Base-by-base conservation (phyloP, 2,888 invertebrate genomes). In the Gymnocheta viridis region DNA sequence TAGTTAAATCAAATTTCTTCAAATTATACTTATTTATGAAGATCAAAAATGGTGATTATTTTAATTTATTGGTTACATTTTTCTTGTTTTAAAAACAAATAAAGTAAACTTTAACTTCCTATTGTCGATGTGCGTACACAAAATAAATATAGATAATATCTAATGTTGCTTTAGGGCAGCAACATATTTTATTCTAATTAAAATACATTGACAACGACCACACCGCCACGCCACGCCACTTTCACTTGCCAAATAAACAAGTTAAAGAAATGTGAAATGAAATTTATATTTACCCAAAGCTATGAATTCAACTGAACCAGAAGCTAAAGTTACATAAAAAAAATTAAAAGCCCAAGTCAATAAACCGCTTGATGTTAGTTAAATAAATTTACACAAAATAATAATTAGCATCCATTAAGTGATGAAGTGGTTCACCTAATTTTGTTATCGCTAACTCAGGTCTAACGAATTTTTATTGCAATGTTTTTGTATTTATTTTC, bases 121-220 rank as follows among this genome's bases (percentile, higher is more conserved):
- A n/a, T n/a, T n/a, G n/a, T n/a, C n/a, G n/a, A n/a, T n/a, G n/a
- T n/a, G n/a, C n/a, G n/a, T n/a, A n/a, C n/a, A n/a, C n/a, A n/a
- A n/a, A n/a, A n/a, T n/a, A n/a, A n/a, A n/a, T n/a, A n/a, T n/a
- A n/a, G n/a, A n/a, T n/a, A n/a, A n/a, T n/a, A n/a, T n/a, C n/a
- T n/a, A n/a, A n/a, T n/a, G n/a, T n/a, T n/a, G n/a, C n/a, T n/a
- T n/a, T n/a, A n/a, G n/a, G n/a, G n/a, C n/a, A n/a, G n/a, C n/a
- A n/a, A n/a, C n/a, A n/a, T n/a, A n/a, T n/a, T n/a, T n/a, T n/a
- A 80, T 73, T 80, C 73, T 73, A 73, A 80, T 80, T 73, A 60
- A 60, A 66, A 80, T 80, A 66, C 47, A 72, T 27, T 66, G n/a
- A n/a, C n/a, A n/a, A 56, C 56, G 62, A 78, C 14, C 44, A 24